Conservation (phyloP, 1,140 invertebrate species). For the Anoplolepis gracilipes region DNA sequence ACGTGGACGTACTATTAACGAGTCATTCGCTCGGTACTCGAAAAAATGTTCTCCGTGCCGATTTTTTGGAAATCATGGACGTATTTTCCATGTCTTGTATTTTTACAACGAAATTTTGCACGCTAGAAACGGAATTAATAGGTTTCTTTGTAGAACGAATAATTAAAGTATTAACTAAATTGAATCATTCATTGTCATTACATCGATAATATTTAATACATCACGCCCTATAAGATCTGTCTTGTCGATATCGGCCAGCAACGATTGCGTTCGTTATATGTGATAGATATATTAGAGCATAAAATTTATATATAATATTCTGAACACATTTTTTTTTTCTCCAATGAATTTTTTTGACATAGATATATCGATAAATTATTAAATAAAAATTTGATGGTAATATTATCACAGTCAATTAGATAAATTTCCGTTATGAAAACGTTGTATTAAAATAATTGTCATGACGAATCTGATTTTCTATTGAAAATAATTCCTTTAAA, state of each 20-base stretch:
- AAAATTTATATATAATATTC: neutral
- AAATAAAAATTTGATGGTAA: neutral
- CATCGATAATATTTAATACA: conserved; percentile 6
- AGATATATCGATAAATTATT: neutral
- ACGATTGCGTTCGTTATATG: neutral
- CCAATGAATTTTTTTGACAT: neutral
- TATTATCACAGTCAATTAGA: neutral
- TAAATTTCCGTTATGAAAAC: neutral
- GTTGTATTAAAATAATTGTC: neutral
- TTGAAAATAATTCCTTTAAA: conserved; percentile 17
- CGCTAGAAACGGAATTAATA: conserved; percentile 41
- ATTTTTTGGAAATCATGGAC: neutral
- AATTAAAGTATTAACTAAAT: conserved; percentile 4
- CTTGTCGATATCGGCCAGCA: neutral
- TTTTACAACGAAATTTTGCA: neutral
- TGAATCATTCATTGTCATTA: conserved; percentile 21
- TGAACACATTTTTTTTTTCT: neutral
- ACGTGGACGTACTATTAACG: conserved; percentile 45
- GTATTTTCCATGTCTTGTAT: neutral
- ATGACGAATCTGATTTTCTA: neutral
- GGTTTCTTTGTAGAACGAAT: neutral
- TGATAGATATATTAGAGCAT: neutral
- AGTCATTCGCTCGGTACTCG: neutral
- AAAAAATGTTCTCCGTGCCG: neutral
- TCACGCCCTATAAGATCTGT: conserved; percentile 4